Base-by-base conservation (phyloP, 2,797 vertebrate species). In the Sphenodon punctatus region DNA sequence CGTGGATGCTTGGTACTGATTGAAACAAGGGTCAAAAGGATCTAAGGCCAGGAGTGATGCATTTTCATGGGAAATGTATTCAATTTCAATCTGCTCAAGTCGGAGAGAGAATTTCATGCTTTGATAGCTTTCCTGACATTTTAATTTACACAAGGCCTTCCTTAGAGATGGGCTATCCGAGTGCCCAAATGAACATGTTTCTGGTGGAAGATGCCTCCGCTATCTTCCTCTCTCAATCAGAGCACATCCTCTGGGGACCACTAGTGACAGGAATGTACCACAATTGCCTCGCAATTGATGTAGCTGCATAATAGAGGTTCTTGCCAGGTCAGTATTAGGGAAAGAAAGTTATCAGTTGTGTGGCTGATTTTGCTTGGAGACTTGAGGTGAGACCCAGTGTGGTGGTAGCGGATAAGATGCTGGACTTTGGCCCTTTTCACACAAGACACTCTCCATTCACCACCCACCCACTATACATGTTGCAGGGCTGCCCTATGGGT, bases 61-160 rank as follows among this genome's bases (percentile, higher is more conserved):
- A 42, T 86, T 78, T 82, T 69, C 76, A 59, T 38, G 25, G 58
- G 60, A 69, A 86, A 70, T 71, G 51, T 51, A 81, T 85, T 91
- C 70, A 53, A 76, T 89, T 86, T 73, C 87, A 82, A 84, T 71
- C 66, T 6, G 48, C 27, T 49, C 45, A 5, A 72, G 59, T 32
- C 13, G 67, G 85, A 82, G 70, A 58, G 55, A 58, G 67, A 87
- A 84, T 92, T 86, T 90, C 84, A 85, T 19, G 87, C 74, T 80
- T 91, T 75, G 87, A 23, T 88, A 87, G 75, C 78, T 75, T 85
- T 32, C 74, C 85, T 84, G 89, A 86, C 43, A 19, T 9, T 67
- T 61, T 85, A 59, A 92, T 89, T 90, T 68, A 75, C 65, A 72
- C 0, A 7, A 49, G 14, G 9, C n/a, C 43, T 80, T 59, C 14